Evolutionary conservation across 2,888 invertebrate genomes (phyloP), one percentile per base, ranked within the genome.

Genomic region (Drosophila antonietae): DNA sequence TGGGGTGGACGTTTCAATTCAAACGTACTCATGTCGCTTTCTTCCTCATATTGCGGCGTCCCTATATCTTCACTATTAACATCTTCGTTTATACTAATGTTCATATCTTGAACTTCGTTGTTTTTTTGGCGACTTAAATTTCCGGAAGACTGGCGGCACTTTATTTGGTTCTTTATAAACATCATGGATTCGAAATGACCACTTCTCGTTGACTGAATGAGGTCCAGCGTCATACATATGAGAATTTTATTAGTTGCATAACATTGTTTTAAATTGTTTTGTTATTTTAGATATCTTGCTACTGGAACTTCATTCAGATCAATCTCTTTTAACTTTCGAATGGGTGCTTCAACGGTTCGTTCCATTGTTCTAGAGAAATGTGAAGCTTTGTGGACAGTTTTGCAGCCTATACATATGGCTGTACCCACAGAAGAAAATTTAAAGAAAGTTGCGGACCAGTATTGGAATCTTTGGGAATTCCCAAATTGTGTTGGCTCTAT

Each of bases 11-110:
- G 39, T 15, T 39, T 39, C 39, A 39, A 15, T 39, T 39, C 39
- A 39, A 39, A 39, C 39, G 39, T 39, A 39, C 39, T 39, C 39
- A 39, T 39, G 39, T 39, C 39, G 39, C 39, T 39, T n/a, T 39
- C 15, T 39, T 39, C 39, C n/a, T 39, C 15, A 39, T 39, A 39
- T 39, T 39, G 39, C 2, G 39, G 15, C 39, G 39, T 7, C 39
- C 8, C 39, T 39, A 39, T 5, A 39, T 39, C 39, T 39, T 39
- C 15, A 1, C 20, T 20, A 20, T 20, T 20, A 20, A 20, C 15
- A 39, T 39, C 39, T 39, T 39, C 15, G 39, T n/a, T 15, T 7
- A 39, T 39, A 39, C 15, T 39, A 39, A 37, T 37, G 37, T 37
- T 39, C 39, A 39, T n/a, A 37, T 37, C 23, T 23, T 23, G 23